Percentiles rank a stretch among this genome's conserved stretches.
Conservation (phyloP, 2,797 vertebrate species). For the Anableps anableps region DNA sequence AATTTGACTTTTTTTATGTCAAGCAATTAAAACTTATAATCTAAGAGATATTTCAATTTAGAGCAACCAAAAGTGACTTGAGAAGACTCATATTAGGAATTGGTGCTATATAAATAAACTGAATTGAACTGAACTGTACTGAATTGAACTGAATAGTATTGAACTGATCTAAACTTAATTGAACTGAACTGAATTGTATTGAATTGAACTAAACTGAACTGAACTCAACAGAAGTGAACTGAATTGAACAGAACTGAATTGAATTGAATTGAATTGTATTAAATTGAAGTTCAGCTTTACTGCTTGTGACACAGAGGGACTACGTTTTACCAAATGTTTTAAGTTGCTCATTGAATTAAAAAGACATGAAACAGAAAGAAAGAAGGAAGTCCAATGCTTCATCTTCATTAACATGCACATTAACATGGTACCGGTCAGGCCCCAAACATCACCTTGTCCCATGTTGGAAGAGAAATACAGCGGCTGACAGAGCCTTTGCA, state of each 20-base stretch:
- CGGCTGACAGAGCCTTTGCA: conserved; percentile 56
- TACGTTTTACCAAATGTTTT: conserved; percentile 31
- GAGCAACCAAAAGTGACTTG: background rate
- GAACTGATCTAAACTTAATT: too few relatives aligned
- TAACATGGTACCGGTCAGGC: conserved; percentile 50
- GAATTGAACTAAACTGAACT: too few relatives aligned
- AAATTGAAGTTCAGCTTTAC: background rate
- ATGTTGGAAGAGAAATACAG: conserved; percentile 43
- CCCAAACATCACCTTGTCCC: conserved; percentile 61
- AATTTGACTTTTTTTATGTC: background rate
- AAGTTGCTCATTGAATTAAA: conserved; percentile 57
- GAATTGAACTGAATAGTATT: too few relatives aligned
- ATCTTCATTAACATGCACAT: conserved; percentile 64
- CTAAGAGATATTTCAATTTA: background rate
- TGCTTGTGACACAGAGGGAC: background rate
- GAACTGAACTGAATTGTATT: too few relatives aligned
- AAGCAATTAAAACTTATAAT: background rate
- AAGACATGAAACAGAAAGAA: conserved; percentile 61
- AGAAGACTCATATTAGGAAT: background rate
- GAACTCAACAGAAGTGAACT: too few relatives aligned
- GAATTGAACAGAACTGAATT: too few relatives aligned
- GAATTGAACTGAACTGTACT: too few relatives aligned
- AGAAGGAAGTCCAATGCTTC: conserved; percentile 63
- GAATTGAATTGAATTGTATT: too few relatives aligned
- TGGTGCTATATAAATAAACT: too few relatives aligned